Evolutionary conservation across 2,797 vertebrate genomes (phyloP), one percentile per base, ranked within the genome.

Genomic region (Gambelia wislizenii): DNA sequence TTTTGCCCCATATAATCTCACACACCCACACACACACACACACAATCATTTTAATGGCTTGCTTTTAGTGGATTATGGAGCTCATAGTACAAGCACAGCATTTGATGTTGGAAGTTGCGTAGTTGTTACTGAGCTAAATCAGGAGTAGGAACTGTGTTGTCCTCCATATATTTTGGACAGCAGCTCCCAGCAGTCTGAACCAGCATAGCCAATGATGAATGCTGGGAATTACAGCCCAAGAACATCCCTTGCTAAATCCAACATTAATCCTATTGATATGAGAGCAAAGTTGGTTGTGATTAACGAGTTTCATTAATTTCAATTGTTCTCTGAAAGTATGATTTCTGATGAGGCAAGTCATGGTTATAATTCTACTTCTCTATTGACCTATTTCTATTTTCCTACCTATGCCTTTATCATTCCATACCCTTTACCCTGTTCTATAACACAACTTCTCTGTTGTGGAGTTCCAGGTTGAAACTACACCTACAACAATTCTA

Each of bases 401-500:
- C 16, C 49, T 79, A 27, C 49, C 78, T 56, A 56, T 49, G 30
- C 44, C n/a, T 54, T 44, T 14, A 54, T n/a, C n/a, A n/a, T n/a
- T n/a, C n/a, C n/a, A n/a, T n/a, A n/a, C n/a, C 77, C 7, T 10
- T 52, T 52, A 56, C 25, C 14, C 18, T 80, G 52, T 47, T 77
- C 8, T 47, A 16, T 27, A 77, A 33, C 44, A 77, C 14, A 7
- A 8, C 33, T 22, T 74, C 30, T 52, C 44, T 78, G 47, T 25
- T 49, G 33, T 52, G 25, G 47, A 52, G 27, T 52, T 78, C 42
- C 47, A 49, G 47, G 44, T 30, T 30, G 75, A 49, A 30, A 44
- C 75, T 49, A 77, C 25, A 75, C 44, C 13, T 33, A 49, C 10
- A 49, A 52, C 76, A 86, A 33, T 81, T 92, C 64, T 87, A 75